Evolutionary conservation across 2,113 vertebrate species (phyloP), one percentile per base, ranked within the genome.

Genomic region (Hippocampus abdominalis): DNA sequence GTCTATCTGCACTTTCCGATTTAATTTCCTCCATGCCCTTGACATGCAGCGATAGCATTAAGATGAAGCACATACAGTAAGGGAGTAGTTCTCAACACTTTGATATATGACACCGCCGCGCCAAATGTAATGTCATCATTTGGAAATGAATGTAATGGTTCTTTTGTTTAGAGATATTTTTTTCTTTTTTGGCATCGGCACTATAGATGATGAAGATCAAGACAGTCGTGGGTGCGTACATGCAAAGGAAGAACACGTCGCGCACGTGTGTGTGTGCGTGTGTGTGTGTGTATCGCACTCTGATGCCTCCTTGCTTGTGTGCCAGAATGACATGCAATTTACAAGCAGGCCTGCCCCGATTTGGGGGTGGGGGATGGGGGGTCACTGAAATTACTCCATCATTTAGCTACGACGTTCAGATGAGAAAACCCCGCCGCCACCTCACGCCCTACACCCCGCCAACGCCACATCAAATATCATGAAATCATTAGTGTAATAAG

Each of bases 1-100:
- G 95, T 99, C 97, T 96, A 98, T 98, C 95, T 96, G 96, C 96
- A 98, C 96, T 98, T 98, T 98, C 97, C 95, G 95, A 98, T 99
- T 99, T 99, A 97, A 98, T 99, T 99, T 99, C 96, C 96, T 96
- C 95, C 96, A 94, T 97, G 96, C 96, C 97, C 97, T 98, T 99
- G 96, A 99, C 96, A 98, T 96, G 94, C 94, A 95, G 94, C 93
- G 95, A 98, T 98, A 97, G 94, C 96, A 97, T 98, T 98, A 97
- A 98, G 96, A 98, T 98, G 95, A 96, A 96, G 94, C 94, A 92
- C 94, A 94, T 93, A 94, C 90, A 95, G 96, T 97, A 95, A 85
- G 93, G 86, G 93, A 95, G 94, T 93, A 93, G 93, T 95, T 96
- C 91, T 90, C 92, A 27, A 64, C 62, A 44, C n/a, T 42, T 92